Conservation (phyloP, 2,797 vertebrate genomes). For the Pseudochirops corinnae region DNA sequence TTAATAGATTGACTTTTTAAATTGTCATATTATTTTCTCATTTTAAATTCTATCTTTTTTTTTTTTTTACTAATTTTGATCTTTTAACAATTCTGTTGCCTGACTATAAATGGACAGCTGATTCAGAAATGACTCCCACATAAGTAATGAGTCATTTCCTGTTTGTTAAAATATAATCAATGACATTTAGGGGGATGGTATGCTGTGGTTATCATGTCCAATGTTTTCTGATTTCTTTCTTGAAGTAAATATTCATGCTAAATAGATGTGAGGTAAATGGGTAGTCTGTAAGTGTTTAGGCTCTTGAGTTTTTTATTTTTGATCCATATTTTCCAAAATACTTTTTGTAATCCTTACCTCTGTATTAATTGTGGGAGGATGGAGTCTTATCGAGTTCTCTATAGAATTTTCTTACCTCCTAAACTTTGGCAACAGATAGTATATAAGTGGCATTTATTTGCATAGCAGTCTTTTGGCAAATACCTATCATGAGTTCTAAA, state of each 20-base stretch:
- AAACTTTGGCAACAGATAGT: not conserved
- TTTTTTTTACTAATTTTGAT: not conserved
- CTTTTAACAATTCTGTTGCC: not conserved
- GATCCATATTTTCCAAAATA: not conserved
- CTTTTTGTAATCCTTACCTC: not conserved
- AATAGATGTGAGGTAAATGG: not conserved
- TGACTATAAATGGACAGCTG: not conserved
- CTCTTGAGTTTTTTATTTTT: not conserved
- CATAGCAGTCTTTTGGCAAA: not conserved
- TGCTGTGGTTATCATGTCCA: not conserved
- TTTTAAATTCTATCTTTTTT: not conserved
- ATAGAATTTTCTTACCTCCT: not conserved
- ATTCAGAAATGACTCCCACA: conserved; percentile 1
- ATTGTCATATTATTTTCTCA: not conserved
- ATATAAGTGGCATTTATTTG: not conserved
- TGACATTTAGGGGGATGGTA: not conserved
- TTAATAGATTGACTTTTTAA: not conserved
- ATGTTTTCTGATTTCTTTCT: not conserved
- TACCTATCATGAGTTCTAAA: not conserved
- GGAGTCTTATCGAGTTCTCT: not conserved
- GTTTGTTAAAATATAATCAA: not conserved
- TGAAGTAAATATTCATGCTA: not conserved
- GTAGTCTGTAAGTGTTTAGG: not conserved
- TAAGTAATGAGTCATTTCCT: not conserved
- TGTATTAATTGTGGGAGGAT: not conserved